phyloP scores from a whole-genome alignment of 2,888 invertebrate genomes.

The Tolmerus cingulatus region DNA sequence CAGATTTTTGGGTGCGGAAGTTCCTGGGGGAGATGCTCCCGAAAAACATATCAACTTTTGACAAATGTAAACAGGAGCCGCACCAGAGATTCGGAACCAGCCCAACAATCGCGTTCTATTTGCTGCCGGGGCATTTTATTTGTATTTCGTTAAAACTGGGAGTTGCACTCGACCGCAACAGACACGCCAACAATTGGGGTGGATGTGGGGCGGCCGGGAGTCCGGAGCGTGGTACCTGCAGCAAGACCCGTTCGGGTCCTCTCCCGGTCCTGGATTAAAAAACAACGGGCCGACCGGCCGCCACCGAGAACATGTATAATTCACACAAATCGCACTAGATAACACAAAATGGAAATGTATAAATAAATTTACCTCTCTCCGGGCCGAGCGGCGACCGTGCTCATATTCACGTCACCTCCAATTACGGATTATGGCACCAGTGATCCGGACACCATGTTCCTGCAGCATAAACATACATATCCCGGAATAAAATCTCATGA shows the following conservation, averaged over 20 bases:
- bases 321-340: slow-evolving; percentile 23
- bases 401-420: slow-evolving; percentile 39
- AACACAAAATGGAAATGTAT: slow-evolving; percentile 23
- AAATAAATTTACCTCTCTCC: slow-evolving; percentile 31
- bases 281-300: background rate
- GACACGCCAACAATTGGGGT: background rate
- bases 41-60: background rate
- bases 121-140: background rate
- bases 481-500: slow-evolving; percentile 43
- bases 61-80: background rate
- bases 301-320: slow-evolving; percentile 10
- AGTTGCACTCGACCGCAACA: background rate
- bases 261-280: background rate
- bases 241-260: background rate
- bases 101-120: background rate
- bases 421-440: slow-evolving; percentile 39
- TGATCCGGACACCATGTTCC: slow-evolving; percentile 32
- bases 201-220: background rate
- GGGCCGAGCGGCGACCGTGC: background rate
- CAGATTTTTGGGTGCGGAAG: background rate
- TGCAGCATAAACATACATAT: slow-evolving; percentile 20
- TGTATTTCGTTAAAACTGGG: slow-evolving; percentile 4
- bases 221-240: background rate
- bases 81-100: background rate
- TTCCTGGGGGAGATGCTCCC: background rate